Evolutionary conservation across 2,797 vertebrate species (phyloP).

Genomic region (Trachurus trachurus): DNA sequence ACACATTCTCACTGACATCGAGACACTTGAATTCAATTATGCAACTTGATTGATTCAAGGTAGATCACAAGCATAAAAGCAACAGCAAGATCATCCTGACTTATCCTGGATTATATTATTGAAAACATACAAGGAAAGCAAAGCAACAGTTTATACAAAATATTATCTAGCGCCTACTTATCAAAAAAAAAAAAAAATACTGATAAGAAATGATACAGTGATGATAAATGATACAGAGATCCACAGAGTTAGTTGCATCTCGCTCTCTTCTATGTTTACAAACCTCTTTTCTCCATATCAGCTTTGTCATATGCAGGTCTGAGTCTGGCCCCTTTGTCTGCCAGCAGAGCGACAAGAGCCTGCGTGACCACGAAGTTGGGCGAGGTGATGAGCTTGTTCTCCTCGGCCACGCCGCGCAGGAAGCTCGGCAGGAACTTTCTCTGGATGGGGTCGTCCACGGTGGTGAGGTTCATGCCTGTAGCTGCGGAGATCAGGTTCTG

Average conservation of each 20-base stretch:
- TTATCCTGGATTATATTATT: background rate
- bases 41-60: no score
- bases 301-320: constrained; percentile 94
- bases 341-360: constrained; percentile 95
- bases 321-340: constrained; percentile 95
- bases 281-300: constrained; percentile 97
- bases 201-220: background rate
- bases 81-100: background rate
- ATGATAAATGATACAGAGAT: background rate
- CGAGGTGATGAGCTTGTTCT: constrained; percentile 97
- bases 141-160: background rate
- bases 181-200: no score
- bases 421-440: constrained; percentile 98
- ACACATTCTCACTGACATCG: background rate
- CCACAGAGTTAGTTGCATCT: background rate
- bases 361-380: constrained; percentile 99
- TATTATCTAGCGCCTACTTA: background rate
- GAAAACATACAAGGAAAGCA: background rate
- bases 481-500: constrained; percentile 99
- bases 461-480: constrained; percentile 97
- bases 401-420: constrained; percentile 94
- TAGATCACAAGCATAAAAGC: background rate
- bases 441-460: constrained; percentile 97
- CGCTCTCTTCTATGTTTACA: constrained; percentile 30
- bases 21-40: no score